These are phyloP conservation scores for Noctua janthina DNA, from an alignment of 2,888 invertebrate genomes.

Conservation along the genomic window DNA sequence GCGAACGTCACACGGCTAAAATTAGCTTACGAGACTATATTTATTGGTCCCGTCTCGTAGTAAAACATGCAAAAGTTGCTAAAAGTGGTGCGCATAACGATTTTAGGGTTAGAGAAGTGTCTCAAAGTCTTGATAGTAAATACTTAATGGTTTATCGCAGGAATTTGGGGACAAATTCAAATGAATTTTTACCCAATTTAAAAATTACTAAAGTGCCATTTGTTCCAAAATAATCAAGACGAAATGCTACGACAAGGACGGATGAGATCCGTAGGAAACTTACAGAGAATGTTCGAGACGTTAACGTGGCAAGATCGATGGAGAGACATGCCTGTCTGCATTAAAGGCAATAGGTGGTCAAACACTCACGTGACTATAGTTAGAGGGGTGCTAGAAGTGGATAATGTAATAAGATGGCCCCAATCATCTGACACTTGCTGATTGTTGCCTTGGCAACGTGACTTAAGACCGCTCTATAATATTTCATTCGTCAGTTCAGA, in stretches of 20 bases:
- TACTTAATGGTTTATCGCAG: not conserved
- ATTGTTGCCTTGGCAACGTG: slow-evolving; percentile 10
- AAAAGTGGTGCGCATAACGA: not conserved
- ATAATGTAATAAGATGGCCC: slow-evolving; percentile 36
- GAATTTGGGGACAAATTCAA: not conserved
- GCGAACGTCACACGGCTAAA: slow-evolving; percentile 5
- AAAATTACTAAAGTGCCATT: not conserved
- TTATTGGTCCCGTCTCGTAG: slow-evolving; percentile 5
- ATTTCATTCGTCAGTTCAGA: slow-evolving; percentile 18
- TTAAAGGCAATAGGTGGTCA: slow-evolving; percentile 12
- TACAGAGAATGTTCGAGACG: slow-evolving; percentile 21
- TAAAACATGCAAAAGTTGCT: slow-evolving; percentile 23
- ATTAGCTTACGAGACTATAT: slow-evolving; percentile 22
- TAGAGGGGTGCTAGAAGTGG: slow-evolving; percentile 33
- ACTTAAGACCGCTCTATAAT: not conserved
- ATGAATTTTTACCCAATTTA: not conserved
- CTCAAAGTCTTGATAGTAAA: not conserved
- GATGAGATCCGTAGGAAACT: slow-evolving; percentile 2
- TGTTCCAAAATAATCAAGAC: not conserved
- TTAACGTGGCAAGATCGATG: slow-evolving; percentile 30
- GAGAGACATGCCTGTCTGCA: slow-evolving; percentile 16
- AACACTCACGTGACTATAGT: slow-evolving; percentile 9
- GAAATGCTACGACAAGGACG: not conserved
- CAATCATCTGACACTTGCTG: slow-evolving; percentile 17
- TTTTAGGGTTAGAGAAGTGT: not conserved